Evolutionary conservation across 2,888 invertebrate species (phyloP).

Genomic region (Diarsia dahlii): DNA sequence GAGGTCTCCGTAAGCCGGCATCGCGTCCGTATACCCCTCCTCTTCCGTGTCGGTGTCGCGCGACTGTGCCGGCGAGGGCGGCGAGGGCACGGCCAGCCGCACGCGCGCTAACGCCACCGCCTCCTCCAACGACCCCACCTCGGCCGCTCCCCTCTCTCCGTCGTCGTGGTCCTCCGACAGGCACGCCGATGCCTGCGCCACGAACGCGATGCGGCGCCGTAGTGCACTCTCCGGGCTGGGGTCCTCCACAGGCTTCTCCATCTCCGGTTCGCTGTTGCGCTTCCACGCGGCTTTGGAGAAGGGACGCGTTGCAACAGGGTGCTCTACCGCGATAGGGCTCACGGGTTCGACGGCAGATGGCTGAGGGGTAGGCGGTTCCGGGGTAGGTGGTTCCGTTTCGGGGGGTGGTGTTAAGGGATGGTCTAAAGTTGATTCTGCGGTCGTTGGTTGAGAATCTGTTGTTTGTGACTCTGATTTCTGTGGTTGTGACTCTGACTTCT

Average conservation of each 20-base stretch:
- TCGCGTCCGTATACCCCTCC: conserved; percentile 86
- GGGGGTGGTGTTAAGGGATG: conserved; percentile 38
- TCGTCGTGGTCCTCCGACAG: conserved; percentile 89
- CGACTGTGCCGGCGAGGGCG: conserved; percentile 83
- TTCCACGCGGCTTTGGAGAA: conserved; percentile 90
- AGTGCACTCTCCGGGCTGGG: conserved; percentile 86
- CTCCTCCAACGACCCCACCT: conserved; percentile 89
- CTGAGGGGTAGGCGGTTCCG: conserved; percentile 50
- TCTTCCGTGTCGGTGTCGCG: conserved; percentile 86
- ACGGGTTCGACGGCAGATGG: conserved; percentile 55
- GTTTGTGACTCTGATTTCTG: conserved; percentile 66
- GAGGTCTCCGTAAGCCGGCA: conserved; percentile 90
- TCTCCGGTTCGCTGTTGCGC: conserved; percentile 81
- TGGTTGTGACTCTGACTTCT: conserved; percentile 65
- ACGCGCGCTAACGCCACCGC: conserved; percentile 88
- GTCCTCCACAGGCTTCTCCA: conserved; percentile 86
- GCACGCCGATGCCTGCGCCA: conserved; percentile 88
- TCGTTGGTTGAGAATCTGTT: conserved; percentile 64
- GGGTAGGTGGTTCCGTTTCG: conserved; percentile 62
- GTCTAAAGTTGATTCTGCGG: conserved; percentile 62
- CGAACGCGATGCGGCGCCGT: conserved; percentile 89
- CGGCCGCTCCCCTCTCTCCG: conserved; percentile 82
- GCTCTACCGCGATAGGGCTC: conserved; percentile 82
- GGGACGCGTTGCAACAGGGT: conserved; percentile 88
- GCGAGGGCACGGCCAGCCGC: conserved; percentile 84